Percentiles rank a stretch among this genome's conserved stretches.
phyloP scores from a whole-genome alignment of 2,113 vertebrate genomes.

The Oostethus manadensis region DNA sequence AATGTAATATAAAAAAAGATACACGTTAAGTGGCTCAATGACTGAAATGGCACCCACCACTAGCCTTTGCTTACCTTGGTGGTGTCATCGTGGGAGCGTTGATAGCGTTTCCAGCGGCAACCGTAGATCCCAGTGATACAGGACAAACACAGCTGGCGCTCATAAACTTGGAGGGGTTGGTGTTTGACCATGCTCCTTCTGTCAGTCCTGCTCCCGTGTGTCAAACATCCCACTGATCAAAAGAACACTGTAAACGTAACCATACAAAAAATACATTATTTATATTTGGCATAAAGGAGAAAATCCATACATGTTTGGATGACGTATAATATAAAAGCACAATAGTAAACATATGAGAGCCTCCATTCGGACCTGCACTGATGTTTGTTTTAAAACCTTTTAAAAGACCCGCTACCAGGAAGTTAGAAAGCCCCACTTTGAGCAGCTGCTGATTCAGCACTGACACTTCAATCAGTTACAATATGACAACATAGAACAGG shows the following conservation, averaged over 20 bases:
- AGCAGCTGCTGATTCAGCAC: slow-evolving; percentile 44
- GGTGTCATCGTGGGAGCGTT: slow-evolving; percentile 95
- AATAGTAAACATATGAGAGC: no score
- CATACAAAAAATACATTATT: background rate
- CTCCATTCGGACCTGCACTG: no score
- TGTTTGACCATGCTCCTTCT: slow-evolving; percentile 97
- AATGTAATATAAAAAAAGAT: no score
- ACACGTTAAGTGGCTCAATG: no score
- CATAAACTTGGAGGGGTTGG: slow-evolving; percentile 97
- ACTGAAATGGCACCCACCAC: no score
- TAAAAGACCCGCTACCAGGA: background rate
- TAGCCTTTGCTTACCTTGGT: slow-evolving; percentile 76
- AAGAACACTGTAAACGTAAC: slow-evolving; percentile 56
- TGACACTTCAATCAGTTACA: slow-evolving; percentile 31
- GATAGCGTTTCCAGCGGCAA: slow-evolving; percentile 98
- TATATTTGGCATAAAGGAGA: background rate
- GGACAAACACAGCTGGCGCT: slow-evolving; percentile 95
- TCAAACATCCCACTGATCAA: slow-evolving; percentile 82
- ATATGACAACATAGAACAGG: slow-evolving; percentile 24
- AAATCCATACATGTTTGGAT: background rate
- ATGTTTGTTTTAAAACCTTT: background rate
- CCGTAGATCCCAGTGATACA: slow-evolving; percentile 97
- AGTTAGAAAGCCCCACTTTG: slow-evolving; percentile 7
- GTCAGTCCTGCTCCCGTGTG: slow-evolving; percentile 60
- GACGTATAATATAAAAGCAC: background rate